Conservation (phyloP, 2,113 vertebrate species). For the Tympanuchus pallidicinctus region DNA sequence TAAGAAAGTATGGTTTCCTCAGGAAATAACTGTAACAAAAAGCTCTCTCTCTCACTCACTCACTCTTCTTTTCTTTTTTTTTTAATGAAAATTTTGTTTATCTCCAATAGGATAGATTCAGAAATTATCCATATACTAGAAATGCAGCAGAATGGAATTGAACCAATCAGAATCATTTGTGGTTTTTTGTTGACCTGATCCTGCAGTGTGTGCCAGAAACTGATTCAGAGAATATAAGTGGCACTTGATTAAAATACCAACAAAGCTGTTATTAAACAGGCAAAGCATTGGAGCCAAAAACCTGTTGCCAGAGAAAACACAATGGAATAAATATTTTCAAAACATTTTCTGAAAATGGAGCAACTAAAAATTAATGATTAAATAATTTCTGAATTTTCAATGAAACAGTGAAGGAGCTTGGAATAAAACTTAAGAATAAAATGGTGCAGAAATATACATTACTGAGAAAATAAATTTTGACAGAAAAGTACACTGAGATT, state of each 20-base stretch:
- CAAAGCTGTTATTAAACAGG: background rate
- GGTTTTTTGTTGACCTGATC: background rate
- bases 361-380: background rate
- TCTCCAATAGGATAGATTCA: background rate
- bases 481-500: background rate
- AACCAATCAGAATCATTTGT: background rate
- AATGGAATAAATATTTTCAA: background rate
- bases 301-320: background rate
- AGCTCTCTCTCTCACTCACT: too few species aligned
- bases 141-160: accelerated
- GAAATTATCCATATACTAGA: background rate
- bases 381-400: background rate
- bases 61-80: too few species aligned
- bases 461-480: background rate
- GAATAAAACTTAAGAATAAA: background rate
- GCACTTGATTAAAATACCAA: background rate
- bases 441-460: background rate
- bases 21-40: background rate
- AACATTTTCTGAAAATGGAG: background rate
- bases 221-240: background rate
- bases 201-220: background rate
- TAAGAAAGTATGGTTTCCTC: background rate
- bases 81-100: background rate
- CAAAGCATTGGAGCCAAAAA: background rate
- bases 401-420: background rate